Conservation (phyloP, 2,888 invertebrate genomes). For the Microchrysa polita region DNA sequence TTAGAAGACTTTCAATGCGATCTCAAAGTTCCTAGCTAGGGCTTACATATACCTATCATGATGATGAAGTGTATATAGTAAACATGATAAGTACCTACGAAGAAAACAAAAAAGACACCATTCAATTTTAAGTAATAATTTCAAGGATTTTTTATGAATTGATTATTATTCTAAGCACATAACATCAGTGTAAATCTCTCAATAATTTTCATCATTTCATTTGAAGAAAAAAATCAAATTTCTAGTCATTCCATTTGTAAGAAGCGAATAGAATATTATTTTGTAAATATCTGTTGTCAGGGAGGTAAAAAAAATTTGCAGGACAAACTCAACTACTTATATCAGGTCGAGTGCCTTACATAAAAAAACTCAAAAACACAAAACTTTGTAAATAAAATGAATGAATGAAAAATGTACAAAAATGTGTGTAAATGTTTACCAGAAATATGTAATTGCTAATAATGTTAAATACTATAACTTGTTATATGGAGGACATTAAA, state of each 20-base stretch:
- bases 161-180: not conserved
- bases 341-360: constrained; percentile 28
- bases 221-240: constrained; percentile 1
- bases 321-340: not conserved
- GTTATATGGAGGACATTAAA: constrained; percentile 33
- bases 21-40: constrained; percentile 42
- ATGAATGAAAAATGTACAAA: no score
- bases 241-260: constrained; percentile 39
- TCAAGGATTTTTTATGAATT: not conserved
- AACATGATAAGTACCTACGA: not conserved
- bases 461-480: constrained; percentile 1
- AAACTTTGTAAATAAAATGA: constrained; percentile 7
- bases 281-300: not conserved
- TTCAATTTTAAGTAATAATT: constrained; percentile 4
- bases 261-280: not conserved
- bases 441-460: no score
- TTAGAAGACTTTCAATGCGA: constrained; percentile 16
- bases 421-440: not conserved
- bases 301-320: not conserved
- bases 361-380: not conserved
- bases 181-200: not conserved
- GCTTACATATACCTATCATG: constrained; percentile 22
- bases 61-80: constrained; percentile 11
- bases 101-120: constrained; percentile 11
- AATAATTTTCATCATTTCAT: not conserved